Percentiles rank a stretch among this genome's conserved stretches.
Conservation (phyloP, 2,888 invertebrate genomes). For the Cryptocephalus moraei region DNA sequence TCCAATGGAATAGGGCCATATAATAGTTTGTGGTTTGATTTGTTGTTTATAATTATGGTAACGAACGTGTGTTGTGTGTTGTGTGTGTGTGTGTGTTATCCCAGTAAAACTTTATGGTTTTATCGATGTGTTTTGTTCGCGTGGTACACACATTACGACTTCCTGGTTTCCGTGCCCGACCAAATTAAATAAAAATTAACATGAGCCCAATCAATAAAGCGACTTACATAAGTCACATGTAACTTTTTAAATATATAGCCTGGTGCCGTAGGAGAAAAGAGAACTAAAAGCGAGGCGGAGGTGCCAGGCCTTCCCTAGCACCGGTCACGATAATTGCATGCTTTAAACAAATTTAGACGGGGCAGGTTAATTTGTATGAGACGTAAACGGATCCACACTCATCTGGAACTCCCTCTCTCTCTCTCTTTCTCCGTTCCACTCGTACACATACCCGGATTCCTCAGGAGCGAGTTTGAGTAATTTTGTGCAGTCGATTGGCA, state of each 20-base stretch:
- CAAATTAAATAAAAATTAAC: conserved; percentile 17
- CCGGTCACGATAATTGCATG: conserved; percentile 38
- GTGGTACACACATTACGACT: no score
- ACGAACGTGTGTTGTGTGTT: no score
- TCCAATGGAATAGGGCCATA: no score
- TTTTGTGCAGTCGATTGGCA: conserved; percentile 18
- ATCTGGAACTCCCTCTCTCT: conserved; percentile 21
- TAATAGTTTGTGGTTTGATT: no score
- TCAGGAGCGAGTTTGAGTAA: conserved; percentile 12
- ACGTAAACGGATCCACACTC: conserved; percentile 32
- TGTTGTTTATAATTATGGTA: no score
- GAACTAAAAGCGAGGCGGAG: conserved; percentile 9
- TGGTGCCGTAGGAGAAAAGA: not conserved
- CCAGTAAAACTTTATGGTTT: no score
- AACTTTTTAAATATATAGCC: conserved; percentile 27
- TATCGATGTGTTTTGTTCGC: no score
- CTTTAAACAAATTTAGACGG: conserved; percentile 37
- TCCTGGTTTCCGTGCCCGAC: not conserved
- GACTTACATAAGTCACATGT: conserved; percentile 31
- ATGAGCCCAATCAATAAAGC: conserved; percentile 22
- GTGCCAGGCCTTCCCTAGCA: conserved; percentile 36
- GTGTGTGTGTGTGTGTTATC: no score
- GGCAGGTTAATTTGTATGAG: conserved; percentile 37
- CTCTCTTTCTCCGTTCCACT: conserved; percentile 5
- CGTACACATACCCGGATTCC: not conserved